Evolutionary conservation across 2,113 vertebrate genomes (phyloP), one percentile per base, ranked within the genome.

Genomic region (Protobothrops mucrosquamatus): DNA sequence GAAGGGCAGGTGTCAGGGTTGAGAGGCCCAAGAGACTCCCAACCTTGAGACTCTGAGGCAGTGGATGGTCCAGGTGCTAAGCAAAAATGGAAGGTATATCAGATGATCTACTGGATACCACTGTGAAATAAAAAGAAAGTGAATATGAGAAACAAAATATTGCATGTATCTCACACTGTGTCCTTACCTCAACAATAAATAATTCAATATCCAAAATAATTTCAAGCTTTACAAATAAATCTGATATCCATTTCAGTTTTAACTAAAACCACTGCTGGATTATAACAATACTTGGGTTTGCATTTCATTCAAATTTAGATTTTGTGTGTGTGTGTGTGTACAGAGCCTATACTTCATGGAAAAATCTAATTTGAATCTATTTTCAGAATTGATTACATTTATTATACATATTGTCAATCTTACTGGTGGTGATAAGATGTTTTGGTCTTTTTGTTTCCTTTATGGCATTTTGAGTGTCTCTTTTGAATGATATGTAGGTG

Each of bases 101-200:
- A 26, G 57, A 95, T 94, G 22, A 94, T 24, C 94, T 3, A 85
- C 94, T 86, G 87, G 92, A 91, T 93, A 95, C 51, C 94, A 95
- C 98, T 98, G 94, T 3, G 88, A 0, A 22, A 26, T n/a, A n/a
- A 81, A 34, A 89, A 55, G 46, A 22, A 91, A 93, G 5, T 1
- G 34, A 56, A 81, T 81, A 55, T 96, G 89, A 96, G 89, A 56
- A 55, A 29, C 8, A 55, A 34, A 55, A 54, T 43, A 43, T 22
- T 81, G 34, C 74, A 81, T 10, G 34, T 34, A 81, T 20, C 7
- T 43, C 74, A 81, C 55, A 56, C 18, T 43, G 7, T 22, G 2
- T 39, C 74, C 8, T 56, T 20, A 81, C 18, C 74, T 81, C 74
- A 81, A 81, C 18, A 43, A 81, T 9, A 22, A 39, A 81, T 81